Conservation (phyloP, 2,113 vertebrate genomes). For the Laticauda colubrina region DNA sequence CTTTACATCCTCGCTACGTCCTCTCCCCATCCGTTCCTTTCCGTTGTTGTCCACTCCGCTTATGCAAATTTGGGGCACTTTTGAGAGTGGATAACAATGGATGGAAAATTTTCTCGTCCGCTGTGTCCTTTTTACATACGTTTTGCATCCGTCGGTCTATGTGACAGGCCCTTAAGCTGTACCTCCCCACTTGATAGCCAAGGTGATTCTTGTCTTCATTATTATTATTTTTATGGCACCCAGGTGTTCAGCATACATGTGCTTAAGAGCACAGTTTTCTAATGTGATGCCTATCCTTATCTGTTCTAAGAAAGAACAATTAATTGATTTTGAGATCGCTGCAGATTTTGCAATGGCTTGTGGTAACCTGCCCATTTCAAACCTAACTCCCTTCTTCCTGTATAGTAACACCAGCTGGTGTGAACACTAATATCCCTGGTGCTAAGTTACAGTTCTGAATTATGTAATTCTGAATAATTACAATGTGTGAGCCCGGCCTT, state of each 20-base stretch:
- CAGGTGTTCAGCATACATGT: not conserved
- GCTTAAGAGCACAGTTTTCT: not conserved
- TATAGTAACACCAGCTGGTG: not conserved
- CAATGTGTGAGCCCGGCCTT: not conserved
- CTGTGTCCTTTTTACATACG: no score
- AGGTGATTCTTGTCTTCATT: not conserved
- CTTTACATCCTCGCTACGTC: no score
- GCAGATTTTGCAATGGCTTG: not conserved
- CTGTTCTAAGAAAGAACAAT: not conserved
- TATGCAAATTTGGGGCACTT: no score
- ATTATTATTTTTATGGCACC: not conserved
- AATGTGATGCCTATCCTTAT: not conserved
- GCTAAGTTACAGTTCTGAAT: not conserved
- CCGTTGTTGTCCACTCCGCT: no score
- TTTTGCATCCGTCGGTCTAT: no score
- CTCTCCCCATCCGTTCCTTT: no score
- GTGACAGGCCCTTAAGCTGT: no score
- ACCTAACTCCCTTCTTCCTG: not conserved
- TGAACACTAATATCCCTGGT: not conserved
- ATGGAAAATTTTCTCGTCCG: no score
- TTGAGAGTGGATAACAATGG: no score
- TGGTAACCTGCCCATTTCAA: not conserved
- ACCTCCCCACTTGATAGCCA: not conserved
- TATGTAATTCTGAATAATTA: not conserved
- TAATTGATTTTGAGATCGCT: not conserved